Base-by-base conservation (phyloP, 2,797 vertebrate species). In the Chrosomus eos region DNA sequence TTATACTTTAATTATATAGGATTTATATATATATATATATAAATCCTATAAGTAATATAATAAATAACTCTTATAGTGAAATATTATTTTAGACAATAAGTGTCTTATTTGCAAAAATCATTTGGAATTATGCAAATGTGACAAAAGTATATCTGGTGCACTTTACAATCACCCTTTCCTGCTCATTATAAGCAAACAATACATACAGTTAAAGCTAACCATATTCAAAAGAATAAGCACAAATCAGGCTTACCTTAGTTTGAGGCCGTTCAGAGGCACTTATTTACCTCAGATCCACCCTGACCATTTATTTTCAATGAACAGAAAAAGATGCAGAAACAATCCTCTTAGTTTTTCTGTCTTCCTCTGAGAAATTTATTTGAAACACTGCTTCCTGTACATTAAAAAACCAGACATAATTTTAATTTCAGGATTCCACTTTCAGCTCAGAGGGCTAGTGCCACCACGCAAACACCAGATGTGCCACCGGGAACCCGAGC, bases 311-410 rank as follows among this genome's bases (percentile, higher is more conserved):
- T 26, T n/a, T 38, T 83, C 23, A 36, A 26, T 5, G 3, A 78
- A 58, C 7, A 80, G 55, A 71, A 79, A 86, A 80, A 26, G 51
- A 64, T 76, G 8, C 67, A 71, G 45, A 76, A 83, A 51, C 45
- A 31, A 31, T 87, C 62, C n/a, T 58, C 80, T 82, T 23, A 80
- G 4, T 40, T 85, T 62, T 86, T 84, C 67, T 71, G 60, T 89
- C 72, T 81, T 87, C 86, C 88, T 85, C 84, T 81, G 85, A 90
- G 84, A 89, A 83, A 84, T 91, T 88, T 89, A 88, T 89, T 90
- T 72, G 84, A 88, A 90, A 85, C 73, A 86, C 73, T 76, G 74
- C 71, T 75, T 75, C 72, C 55, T 89, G 84, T 82, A 88, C 81
- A 88, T 84, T 77, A 82, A 83, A 89, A 89, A 87, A 89, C n/a